Conservation (phyloP, 37 sponge, comb jelly and placozoan species). For the Cliona cf. orientalis region DNA sequence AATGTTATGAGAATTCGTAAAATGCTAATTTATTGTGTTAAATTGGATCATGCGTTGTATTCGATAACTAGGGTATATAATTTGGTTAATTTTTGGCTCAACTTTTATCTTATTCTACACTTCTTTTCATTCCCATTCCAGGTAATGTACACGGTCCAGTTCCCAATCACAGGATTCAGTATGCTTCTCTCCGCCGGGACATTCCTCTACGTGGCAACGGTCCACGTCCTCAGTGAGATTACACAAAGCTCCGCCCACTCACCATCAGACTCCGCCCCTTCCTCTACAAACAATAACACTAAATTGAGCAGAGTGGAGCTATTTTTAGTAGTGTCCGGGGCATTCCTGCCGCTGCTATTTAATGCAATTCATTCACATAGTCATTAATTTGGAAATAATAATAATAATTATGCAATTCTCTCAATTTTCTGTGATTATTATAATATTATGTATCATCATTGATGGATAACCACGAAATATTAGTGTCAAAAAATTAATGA, state of each 20-base stretch:
- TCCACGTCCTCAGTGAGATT: slow-evolving; percentile 94
- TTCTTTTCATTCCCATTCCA: neutral
- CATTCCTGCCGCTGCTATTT: slow-evolving; percentile 74
- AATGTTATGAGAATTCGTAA: too few species aligned
- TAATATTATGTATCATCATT: too few species aligned
- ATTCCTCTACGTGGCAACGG: slow-evolving; percentile 99
- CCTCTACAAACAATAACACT: neutral
- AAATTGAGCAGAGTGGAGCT: slow-evolving; percentile 68
- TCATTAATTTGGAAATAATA: slow-evolving; percentile 1
- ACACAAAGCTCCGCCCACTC: slow-evolving; percentile 27
- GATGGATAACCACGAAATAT: too few species aligned
- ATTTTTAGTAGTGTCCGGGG: slow-evolving; percentile 45
- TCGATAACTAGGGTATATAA: too few species aligned
- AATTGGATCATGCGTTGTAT: too few species aligned
- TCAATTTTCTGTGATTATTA: neutral
- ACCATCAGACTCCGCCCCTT: neutral
- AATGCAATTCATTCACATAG: slow-evolving; percentile 79
- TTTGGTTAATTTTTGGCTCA: too few species aligned
- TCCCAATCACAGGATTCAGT: slow-evolving; percentile 88
- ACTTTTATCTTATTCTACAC: neutral
- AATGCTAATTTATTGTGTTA: too few species aligned
- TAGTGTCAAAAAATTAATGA: too few species aligned
- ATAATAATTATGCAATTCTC: neutral
- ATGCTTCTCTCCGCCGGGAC: slow-evolving; percentile 99
- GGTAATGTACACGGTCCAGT: slow-evolving; percentile 48